Percentiles rank a stretch among this genome's conserved stretches.
These are phyloP conservation scores for Hemistola chrysoprasaria DNA, from an alignment of 2,888 invertebrate species.

Conservation along the genomic window DNA sequence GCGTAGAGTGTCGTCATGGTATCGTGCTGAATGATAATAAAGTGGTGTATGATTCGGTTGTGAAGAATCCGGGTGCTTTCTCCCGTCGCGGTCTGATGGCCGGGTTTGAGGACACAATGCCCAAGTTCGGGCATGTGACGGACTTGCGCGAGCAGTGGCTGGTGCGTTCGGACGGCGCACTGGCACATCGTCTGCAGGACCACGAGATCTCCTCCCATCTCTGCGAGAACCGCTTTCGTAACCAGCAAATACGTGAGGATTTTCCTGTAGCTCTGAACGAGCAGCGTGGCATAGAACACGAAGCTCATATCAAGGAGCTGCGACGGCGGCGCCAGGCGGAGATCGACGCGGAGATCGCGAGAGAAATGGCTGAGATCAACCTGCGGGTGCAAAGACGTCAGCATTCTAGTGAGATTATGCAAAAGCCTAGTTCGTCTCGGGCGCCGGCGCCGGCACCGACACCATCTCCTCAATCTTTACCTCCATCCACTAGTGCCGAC, in stretches of 20 bases:
- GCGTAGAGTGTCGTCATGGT: constrained; percentile 36
- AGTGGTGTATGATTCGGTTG: constrained; percentile 32
- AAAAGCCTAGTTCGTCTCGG: constrained; percentile 63
- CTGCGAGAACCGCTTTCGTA: constrained; percentile 71
- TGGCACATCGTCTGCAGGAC: constrained; percentile 74
- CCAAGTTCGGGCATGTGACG: constrained; percentile 73
- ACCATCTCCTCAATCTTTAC: constrained; percentile 27
- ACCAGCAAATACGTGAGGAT: constrained; percentile 76
- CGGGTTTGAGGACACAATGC: constrained; percentile 70
- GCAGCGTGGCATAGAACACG: constrained; percentile 68
- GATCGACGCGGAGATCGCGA: constrained; percentile 72
- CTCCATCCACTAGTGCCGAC: constrained; percentile 30
- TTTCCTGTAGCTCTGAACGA: constrained; percentile 73
- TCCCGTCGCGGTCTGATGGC: constrained; percentile 55
- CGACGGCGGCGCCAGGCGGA: constrained; percentile 68
- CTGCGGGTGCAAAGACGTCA: constrained; percentile 63
- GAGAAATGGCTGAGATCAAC: constrained; percentile 75
- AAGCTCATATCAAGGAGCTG: constrained; percentile 57
- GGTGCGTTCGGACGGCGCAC: constrained; percentile 71
- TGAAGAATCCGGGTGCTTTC: constrained; percentile 36
- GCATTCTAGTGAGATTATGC: constrained; percentile 48
- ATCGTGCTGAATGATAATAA: constrained; percentile 41
- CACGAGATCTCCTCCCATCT: constrained; percentile 75
- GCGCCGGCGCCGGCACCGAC: constrained; percentile 40
- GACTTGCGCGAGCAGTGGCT: constrained; percentile 76